phyloP scores from a whole-genome alignment of 1,140 invertebrate genomes.

The fruit fly (Drosophila melanogaster) region DNA sequence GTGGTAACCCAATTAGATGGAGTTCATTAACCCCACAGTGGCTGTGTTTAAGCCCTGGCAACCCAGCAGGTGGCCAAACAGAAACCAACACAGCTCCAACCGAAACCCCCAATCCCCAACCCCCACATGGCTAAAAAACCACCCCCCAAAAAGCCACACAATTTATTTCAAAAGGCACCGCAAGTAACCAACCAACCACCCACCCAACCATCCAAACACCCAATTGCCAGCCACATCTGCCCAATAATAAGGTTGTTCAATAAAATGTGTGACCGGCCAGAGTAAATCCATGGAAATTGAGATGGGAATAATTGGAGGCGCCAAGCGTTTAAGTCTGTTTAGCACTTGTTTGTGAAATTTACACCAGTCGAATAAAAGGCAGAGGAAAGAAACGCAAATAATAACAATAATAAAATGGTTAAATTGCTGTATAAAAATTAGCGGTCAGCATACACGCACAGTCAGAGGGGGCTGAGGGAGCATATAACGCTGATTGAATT shows the following conservation, averaged over 20 bases:
- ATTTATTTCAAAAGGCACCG: constrained; percentile 53
- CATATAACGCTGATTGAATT: constrained; percentile 72
- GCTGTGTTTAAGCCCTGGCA: constrained; percentile 31
- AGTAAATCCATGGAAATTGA: constrained; percentile 50
- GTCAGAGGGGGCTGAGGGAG: not conserved
- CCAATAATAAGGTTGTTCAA: constrained; percentile 37
- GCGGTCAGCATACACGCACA: constrained; percentile 43
- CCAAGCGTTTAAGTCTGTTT: constrained; percentile 59
- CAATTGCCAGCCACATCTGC: constrained; percentile 9
- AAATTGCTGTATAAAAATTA: constrained; percentile 68
- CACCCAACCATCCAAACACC: not conserved
- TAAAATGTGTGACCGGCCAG: constrained; percentile 47
- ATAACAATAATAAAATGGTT: constrained; percentile 37
- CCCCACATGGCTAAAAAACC: constrained; percentile 17
- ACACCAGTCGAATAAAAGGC: constrained; percentile 25
- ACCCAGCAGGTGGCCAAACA: constrained; percentile 46
- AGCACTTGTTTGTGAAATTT: constrained; percentile 61
- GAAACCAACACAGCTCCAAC: constrained; percentile 26
- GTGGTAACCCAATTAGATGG: constrained; percentile 26
- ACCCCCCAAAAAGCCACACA: constrained; percentile 47
- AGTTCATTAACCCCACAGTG: constrained; percentile 64
- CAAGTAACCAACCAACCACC: constrained; percentile 16
- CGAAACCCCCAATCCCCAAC: not conserved
- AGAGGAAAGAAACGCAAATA: constrained; percentile 2
- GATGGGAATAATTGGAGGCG: constrained; percentile 54